Base-by-base conservation (phyloP, 2,797 vertebrate genomes). In the Alosa sapidissima region DNA sequence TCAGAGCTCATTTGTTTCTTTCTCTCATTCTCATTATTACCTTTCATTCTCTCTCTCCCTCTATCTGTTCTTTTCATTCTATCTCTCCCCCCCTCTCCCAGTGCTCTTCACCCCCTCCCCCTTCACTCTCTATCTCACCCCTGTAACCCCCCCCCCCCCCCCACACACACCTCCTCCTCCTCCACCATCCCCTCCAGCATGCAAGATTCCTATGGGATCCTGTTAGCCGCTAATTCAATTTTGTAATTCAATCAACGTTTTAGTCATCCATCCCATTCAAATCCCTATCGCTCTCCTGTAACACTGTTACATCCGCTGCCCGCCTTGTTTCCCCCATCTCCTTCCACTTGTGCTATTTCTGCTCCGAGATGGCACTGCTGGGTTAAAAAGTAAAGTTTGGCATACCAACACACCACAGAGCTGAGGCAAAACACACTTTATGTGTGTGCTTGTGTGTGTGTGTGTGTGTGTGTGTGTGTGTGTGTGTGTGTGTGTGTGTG, bases 241-340 rank as follows among this genome's bases (percentile, higher is more conserved):
- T 83, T 58, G 82, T 91, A 90, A 93, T 92, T 85, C 83, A 89
- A 91, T 93, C 87, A 89, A 60, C 21, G 36, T 90, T 90, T 88
- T 85, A 86, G 81, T 90, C 88, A 84, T 91, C 87, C 86, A 87
- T 88, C 82, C 83, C 78, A 82, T 88, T 88, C 83, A 81, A 85
- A 84, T 84, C 84, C 86, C 84, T 83, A 84, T 28, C 3, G 89
- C 88, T 88, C 88, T 89, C 49, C 72, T 10, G 72, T 78, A 78
- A 78, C 47, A 72, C 36, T 78, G 72, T 47, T 78, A 78, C 36
- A 21, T 78, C 72, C 41, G 16, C 14, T 72, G 16, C 41, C 13
- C 36, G 72, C 41, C 41, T 78, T 45, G 36, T 78, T 78, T 78
- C 16, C 36, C 36, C 41, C 36, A 41, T 47, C 41, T 14, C 19